phyloP scores from a whole-genome alignment of 2,797 vertebrate genomes.

The Darevskia nairensis region DNA sequence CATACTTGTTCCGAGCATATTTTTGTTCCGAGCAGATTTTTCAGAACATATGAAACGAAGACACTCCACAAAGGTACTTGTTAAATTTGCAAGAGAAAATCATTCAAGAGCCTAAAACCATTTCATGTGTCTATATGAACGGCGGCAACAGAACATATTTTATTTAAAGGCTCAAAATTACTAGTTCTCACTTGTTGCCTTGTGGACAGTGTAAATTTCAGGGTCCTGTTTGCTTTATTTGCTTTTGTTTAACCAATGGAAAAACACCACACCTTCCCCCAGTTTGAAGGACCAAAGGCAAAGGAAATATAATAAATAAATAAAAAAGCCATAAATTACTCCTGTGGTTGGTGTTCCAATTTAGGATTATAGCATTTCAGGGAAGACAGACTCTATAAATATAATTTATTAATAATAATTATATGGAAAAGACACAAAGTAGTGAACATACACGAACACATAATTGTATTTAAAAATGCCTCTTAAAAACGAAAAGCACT shows the following conservation, averaged over 20 bases:
- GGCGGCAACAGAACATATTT: constrained; percentile 39
- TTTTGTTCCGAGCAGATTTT: too few relatives aligned
- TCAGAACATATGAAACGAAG: constrained; percentile 47
- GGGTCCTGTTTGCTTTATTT: constrained; percentile 17
- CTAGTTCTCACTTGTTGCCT: constrained; percentile 26
- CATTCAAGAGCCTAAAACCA: constrained; percentile 21
- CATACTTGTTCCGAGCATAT: background rate
- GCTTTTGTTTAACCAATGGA: background rate
- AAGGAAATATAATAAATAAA: constrained; percentile 2
- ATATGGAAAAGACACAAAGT: constrained; percentile 26
- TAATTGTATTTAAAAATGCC: background rate
- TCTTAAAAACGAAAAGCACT: constrained; percentile 44
- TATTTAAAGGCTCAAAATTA: constrained; percentile 37
- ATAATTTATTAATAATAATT: constrained; percentile 60
- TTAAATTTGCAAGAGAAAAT: constrained; percentile 42
- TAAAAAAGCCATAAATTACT: constrained; percentile 14
- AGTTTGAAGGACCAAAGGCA: background rate
- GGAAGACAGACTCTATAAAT: constrained; percentile 15
- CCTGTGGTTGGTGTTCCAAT: constrained; percentile 20
- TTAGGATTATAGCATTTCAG: constrained; percentile 20
- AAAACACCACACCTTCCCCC: background rate
- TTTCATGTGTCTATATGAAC: background rate
- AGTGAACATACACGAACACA: constrained; percentile 26
- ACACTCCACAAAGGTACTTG: constrained; percentile 45
- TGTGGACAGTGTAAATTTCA: constrained; percentile 25